Percentiles rank a stretch among this genome's conserved stretches.
These are phyloP conservation scores for Eleginops maclovinus DNA, from an alignment of 2,113 vertebrate species.

Conservation along the genomic window DNA sequence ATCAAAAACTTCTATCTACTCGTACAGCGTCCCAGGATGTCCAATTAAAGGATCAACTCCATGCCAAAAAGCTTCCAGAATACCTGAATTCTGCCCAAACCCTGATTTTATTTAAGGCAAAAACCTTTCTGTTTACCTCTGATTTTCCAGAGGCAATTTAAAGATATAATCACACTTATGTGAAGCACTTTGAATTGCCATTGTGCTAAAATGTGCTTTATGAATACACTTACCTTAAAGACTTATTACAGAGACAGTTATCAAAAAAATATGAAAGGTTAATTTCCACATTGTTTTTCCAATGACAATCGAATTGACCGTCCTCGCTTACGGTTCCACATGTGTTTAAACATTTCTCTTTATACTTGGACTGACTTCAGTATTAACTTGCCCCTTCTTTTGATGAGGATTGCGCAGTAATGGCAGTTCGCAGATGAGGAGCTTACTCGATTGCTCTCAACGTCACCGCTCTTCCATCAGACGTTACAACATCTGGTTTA, in stretches of 20 bases:
- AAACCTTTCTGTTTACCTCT: no score
- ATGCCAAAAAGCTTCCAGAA: not conserved
- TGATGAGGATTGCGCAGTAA: not conserved
- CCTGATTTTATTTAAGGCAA: no score
- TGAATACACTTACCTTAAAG: not conserved
- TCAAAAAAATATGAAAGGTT: not conserved
- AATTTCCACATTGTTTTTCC: not conserved
- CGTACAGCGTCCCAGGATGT: constrained; percentile 9
- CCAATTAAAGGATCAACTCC: not conserved
- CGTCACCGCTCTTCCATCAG: constrained; percentile 4
- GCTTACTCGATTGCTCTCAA: not conserved
- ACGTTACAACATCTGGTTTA: constrained; percentile 57
- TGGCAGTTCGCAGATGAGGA: constrained; percentile 7
- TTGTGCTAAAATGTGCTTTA: no score
- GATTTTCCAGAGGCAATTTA: no score
- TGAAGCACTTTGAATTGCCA: no score
- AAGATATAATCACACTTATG: no score
- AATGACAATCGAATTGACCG: not conserved
- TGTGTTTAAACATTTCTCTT: not conserved
- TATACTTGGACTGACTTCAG: not conserved
- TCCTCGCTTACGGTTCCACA: not conserved
- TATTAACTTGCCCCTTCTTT: not conserved
- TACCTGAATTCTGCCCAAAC: no score
- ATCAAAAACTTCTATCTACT: not conserved
- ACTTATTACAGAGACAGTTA: not conserved